Evolutionary conservation across 2,888 invertebrate species (phyloP), one percentile per base, ranked within the genome.

Genomic region (Lottia gigantea): DNA sequence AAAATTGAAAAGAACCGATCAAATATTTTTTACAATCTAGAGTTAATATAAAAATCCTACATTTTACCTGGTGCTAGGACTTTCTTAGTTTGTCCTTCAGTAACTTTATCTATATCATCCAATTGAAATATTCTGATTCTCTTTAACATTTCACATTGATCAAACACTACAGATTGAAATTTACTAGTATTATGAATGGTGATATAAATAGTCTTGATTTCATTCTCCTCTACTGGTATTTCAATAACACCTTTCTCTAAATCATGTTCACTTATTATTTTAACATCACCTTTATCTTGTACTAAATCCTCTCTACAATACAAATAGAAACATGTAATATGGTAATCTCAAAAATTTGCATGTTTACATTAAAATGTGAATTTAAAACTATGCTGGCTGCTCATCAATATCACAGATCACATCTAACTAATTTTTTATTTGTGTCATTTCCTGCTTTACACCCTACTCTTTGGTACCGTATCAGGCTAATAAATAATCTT

Each of bases 101-200:
- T 79, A 0, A 82, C 80, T 62, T 76, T 74, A 46, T 74, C 67
- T 2, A 45, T 67, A 66, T 82, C 82, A 61, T 71, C 65, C 45
- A 83, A 70, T n/a, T 74, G 75, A 71, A 81, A 82, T 11, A 82
- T 80, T 62, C 80, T 69, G 19, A 81, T 71, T 25, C 76, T 71
- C 65, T 82, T 82, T 68, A 83, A 71, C 76, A 82, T 71, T 68
- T 82, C 83, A 76, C 81, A 82, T 45, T 78, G 75, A 16, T 74
- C 66, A 40, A 82, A 73, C 40, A 77, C 70, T 11, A 81, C 70
- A 25, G 46, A 49, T n/a, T 72, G 61, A 14, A 14, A n/a, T 0
- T 63, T 40, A 16, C 73, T 71, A 3, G 66, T 72, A 66, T 82
- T 83, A 2, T 64, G 63, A 8, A 83, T 70, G 0, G 68, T 73